phyloP scores from a whole-genome alignment of 2,113 vertebrate species.

The Lophura nycthemera region DNA sequence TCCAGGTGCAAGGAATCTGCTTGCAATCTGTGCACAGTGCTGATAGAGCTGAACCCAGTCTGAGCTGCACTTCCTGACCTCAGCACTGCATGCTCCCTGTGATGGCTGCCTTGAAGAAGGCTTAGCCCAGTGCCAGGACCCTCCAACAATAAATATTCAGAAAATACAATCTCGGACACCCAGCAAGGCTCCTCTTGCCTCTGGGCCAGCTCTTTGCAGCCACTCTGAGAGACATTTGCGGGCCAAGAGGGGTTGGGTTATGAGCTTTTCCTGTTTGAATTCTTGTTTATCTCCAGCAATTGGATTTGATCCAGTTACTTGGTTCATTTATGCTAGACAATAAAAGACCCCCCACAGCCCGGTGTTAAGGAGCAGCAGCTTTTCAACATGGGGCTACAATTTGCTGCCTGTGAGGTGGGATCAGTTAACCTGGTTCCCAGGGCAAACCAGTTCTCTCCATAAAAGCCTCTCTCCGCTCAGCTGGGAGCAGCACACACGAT shows the following conservation, averaged over 20 bases:
- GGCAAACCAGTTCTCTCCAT: not conserved
- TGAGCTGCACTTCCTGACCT: rapidly evolving
- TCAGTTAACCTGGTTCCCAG: not conserved
- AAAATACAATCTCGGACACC: not conserved
- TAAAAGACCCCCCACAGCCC: not conserved
- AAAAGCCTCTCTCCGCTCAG: not conserved
- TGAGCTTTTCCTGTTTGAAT: not conserved
- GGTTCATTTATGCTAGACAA: not conserved
- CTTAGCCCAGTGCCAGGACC: rapidly evolving
- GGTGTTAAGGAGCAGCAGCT: not conserved
- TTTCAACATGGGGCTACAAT: not conserved
- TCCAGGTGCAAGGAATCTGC: no score
- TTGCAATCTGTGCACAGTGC: not conserved
- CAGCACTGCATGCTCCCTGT: not conserved
- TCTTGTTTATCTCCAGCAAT: not conserved
- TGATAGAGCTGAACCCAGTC: not conserved
- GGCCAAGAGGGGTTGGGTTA: not conserved
- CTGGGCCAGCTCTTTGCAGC: not conserved
- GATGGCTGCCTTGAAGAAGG: not conserved
- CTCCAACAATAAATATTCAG: not conserved
- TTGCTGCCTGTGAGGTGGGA: not conserved
- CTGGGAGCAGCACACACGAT: rapidly evolving
- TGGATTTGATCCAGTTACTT: not conserved
- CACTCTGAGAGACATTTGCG: not conserved
- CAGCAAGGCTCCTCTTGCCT: not conserved